Conservation (phyloP, 1,140 invertebrate species). For the Drosophila mauritiana region DNA sequence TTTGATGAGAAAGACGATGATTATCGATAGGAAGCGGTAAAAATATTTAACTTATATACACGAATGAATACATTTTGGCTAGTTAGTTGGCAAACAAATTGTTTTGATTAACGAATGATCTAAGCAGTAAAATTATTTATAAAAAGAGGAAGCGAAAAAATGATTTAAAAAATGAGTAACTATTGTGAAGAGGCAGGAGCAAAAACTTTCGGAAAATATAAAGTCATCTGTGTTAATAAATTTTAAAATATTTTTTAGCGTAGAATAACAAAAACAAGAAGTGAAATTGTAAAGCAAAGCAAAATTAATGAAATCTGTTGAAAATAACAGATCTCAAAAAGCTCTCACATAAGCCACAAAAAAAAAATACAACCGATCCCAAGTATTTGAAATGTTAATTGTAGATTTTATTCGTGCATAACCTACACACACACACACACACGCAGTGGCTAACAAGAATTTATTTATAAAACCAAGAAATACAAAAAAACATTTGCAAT, state of each 20-base stretch:
- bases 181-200: constrained; percentile 35
- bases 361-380: constrained; percentile 18
- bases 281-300: constrained; percentile 40
- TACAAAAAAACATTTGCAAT: constrained; percentile 50
- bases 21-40: constrained; percentile 9
- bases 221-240: constrained; percentile 85
- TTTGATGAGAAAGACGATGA: constrained; percentile 17
- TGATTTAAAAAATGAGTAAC: constrained; percentile 51
- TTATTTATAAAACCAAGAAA: constrained; percentile 56
- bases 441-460: constrained; percentile 43
- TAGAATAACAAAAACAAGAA: constrained; percentile 67
- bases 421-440: constrained; percentile 32
- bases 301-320: constrained; percentile 33
- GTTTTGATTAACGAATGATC: constrained; percentile 48
- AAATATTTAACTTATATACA: constrained; percentile 31
- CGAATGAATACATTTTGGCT: constrained; percentile 35
- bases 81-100: constrained; percentile 50
- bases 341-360: constrained; percentile 28
- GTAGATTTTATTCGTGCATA: constrained; percentile 33
- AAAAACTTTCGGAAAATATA: constrained; percentile 77
- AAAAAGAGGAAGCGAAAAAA: constrained; percentile 34
- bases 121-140: constrained; percentile 49
- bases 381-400: constrained; percentile 64
- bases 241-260: constrained; percentile 81
- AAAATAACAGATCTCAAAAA: constrained; percentile 28